phyloP scores from a whole-genome alignment of 2,888 invertebrate species.

The Sinopyrophorus schimmeli region DNA sequence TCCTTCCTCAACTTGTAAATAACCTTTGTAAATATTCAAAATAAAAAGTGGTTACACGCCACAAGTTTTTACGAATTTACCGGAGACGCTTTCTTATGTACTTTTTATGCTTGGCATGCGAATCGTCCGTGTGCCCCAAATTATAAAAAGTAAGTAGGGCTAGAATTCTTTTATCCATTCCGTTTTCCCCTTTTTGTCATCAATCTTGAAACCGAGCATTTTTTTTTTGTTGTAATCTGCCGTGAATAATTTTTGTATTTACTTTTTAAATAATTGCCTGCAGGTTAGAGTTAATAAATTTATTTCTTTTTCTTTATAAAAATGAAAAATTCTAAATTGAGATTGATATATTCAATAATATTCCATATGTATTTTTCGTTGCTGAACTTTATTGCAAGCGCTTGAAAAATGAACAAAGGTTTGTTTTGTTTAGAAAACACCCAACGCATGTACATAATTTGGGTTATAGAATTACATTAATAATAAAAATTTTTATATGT shows the following conservation, averaged over 20 bases:
- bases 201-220: slow-evolving; percentile 6
- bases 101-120: slow-evolving; percentile 8
- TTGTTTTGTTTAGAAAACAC: too few relatives aligned
- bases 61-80: too few relatives aligned
- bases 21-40: too few relatives aligned
- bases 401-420: too few relatives aligned
- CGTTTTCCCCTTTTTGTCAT: slow-evolving; percentile 5
- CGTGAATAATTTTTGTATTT: slow-evolving; percentile 11
- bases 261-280: slow-evolving; percentile 5
- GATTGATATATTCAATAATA: neutral
- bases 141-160: slow-evolving; percentile 8
- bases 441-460: too few relatives aligned
- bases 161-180: slow-evolving; percentile 3
- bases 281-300: slow-evolving; percentile 5
- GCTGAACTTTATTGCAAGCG: too few relatives aligned
- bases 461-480: too few relatives aligned
- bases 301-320: neutral
- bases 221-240: slow-evolving; percentile 10
- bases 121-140: slow-evolving; percentile 5
- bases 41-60: too few relatives aligned
- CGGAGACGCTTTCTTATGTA: neutral
- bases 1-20: too few relatives aligned
- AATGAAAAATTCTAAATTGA: slow-evolving; percentile 1
- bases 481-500: too few relatives aligned
- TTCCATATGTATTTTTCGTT: too few relatives aligned